Base-by-base conservation (phyloP, 2,888 invertebrate genomes). In the Phasia obesa region DNA sequence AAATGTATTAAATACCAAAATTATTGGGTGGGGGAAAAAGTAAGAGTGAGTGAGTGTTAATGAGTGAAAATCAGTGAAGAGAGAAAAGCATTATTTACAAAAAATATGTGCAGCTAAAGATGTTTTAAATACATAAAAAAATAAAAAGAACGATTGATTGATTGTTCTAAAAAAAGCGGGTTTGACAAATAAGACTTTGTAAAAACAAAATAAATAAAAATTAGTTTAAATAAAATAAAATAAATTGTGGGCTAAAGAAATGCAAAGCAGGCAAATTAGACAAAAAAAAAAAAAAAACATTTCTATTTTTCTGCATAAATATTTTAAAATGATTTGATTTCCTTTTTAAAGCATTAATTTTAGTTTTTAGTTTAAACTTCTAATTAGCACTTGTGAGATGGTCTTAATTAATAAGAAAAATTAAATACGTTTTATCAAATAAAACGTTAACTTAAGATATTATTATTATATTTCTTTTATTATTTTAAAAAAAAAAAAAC, bases 311-410 rank as follows among this genome's bases (percentile, higher is more conserved):
- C 25, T 38, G 15, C 38, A 21, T 44, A 25, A 31, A 35, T 38
- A 55, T 55, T 38, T 77, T 31, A 59, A 57, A 47, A 77, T 70
- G 75, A 64, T 79, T 55, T 51, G 23, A 74, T 75, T 60, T 49
- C 73, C 38, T 85, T 82, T 42, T 42, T 42, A 35, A 35, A 35
- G 35, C 11, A 2, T 11, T 35, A 11, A 2, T 35, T 35, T 19
- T 7, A 60, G 55, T 59, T 25, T 2, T 69, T 69, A 47, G 1
- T 69, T 74, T 73, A 42, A 74, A 84, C 71, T 89, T 90, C 89
- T 89, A 90, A 90, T 89, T 90, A 91, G 91, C 91, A 91, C 91
- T 91, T 91, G 90, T 91, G 91, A 91, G 91, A 91, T 91, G 91
- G 91, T 90, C 91, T 88, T 90, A 89, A 87, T 85, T 79, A 75